Evolutionary conservation across 2,797 vertebrate genomes (phyloP).

Genomic region (Meda fulgida): DNA sequence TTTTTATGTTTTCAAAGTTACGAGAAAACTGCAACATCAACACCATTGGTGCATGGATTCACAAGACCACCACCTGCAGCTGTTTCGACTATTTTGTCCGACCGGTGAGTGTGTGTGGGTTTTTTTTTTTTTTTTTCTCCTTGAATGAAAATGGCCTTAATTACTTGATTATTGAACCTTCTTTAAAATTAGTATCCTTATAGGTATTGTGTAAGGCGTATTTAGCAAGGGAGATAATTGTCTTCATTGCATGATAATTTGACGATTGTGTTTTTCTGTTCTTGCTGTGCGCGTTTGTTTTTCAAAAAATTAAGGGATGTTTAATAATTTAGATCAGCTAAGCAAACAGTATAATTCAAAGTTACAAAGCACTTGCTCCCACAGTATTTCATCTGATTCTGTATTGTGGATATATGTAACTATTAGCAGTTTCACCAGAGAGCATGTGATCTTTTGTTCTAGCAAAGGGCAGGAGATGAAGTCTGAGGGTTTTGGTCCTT

Average conservation of each 20-base stretch:
- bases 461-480: background rate
- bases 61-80: background rate
- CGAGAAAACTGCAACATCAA: background rate
- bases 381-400: background rate
- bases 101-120: too few relatives aligned
- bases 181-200: background rate
- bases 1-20: slow-evolving; percentile 6
- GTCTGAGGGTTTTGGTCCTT: background rate
- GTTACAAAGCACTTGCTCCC: background rate
- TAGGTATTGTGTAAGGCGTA: background rate
- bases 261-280: background rate
- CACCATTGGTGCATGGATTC: background rate
- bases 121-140: too few relatives aligned
- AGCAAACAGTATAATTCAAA: background rate
- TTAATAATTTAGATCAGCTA: background rate
- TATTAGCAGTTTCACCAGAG: background rate
- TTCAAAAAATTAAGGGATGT: background rate
- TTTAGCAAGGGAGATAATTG: background rate
- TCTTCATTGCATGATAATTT: background rate
- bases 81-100: background rate
- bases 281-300: background rate
- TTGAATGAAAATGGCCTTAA: background rate
- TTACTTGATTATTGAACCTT: background rate
- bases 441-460: background rate
- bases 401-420: background rate